phyloP scores from a whole-genome alignment of 1,140 invertebrate genomes.

The Orussus abietinus region DNA sequence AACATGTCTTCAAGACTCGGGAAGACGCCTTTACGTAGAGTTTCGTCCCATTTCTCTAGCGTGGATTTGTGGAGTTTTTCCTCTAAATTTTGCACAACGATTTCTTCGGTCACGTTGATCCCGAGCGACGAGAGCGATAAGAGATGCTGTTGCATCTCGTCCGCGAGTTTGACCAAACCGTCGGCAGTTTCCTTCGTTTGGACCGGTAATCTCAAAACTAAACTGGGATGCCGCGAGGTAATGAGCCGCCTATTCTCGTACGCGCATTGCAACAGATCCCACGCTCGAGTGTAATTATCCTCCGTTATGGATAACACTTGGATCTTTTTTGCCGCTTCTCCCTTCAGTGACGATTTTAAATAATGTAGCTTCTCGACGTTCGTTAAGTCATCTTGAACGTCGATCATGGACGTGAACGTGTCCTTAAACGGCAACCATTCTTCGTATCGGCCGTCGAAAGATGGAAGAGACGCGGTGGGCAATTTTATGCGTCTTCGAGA shows the following conservation, averaged over 20 bases:
- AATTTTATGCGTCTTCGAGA: slow-evolving; percentile 5
- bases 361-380: no score
- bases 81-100: slow-evolving; percentile 2
- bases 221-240: slow-evolving; percentile 4
- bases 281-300: slow-evolving; percentile 4
- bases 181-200: slow-evolving; percentile 3
- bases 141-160: slow-evolving; percentile 6
- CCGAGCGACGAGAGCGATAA: neutral
- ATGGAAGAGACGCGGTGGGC: neutral
- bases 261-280: no score
- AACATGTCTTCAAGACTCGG: slow-evolving; percentile 3
- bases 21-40: neutral
- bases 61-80: slow-evolving; percentile 6
- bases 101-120: neutral
- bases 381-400: slow-evolving; percentile 1
- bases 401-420: slow-evolving; percentile 4
- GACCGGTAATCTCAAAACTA: no score
- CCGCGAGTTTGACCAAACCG: slow-evolving; percentile 6
- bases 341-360: slow-evolving; percentile 1
- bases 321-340: no score
- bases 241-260: no score
- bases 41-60: slow-evolving; percentile 7
- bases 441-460: neutral
- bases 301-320: slow-evolving; percentile 6
- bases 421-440: slow-evolving; percentile 6